These are phyloP conservation scores for Prietella phreatophila DNA, from an alignment of 2,113 vertebrate species.

Conservation along the genomic window DNA sequence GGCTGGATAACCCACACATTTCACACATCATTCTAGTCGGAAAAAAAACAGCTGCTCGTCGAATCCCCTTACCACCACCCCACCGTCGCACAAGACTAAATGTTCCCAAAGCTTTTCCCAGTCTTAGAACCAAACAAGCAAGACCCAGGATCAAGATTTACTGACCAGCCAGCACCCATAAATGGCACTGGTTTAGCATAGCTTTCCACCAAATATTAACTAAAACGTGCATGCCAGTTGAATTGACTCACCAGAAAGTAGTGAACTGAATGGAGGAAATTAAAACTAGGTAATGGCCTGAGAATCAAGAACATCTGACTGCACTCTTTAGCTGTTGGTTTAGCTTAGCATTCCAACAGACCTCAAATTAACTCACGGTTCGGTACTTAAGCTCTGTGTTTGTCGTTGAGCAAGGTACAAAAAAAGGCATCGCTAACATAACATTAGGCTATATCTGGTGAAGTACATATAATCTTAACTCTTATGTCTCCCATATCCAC, in stretches of 20 bases:
- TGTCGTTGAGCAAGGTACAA: neutral
- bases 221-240: neutral
- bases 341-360: neutral
- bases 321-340: neutral
- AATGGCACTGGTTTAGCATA: neutral
- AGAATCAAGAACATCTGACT: neutral
- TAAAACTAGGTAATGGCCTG: neutral
- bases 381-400: neutral
- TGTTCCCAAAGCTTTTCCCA: conserved; percentile 56
- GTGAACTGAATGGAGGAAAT: neutral
- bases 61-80: conserved; percentile 64
- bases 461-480: too few relatives aligned
- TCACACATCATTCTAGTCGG: conserved; percentile 66
- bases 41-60: conserved; percentile 66
- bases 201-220: conserved; percentile 15
- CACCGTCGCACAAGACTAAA: conserved; percentile 47
- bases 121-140: conserved; percentile 35
- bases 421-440: neutral
- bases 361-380: neutral
- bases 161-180: neutral
- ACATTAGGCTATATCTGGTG: neutral
- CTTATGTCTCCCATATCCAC: neutral
- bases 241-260: conserved; percentile 11
- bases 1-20: conserved; percentile 67
- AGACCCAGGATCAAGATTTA: neutral